Percentiles rank a stretch among this genome's conserved stretches.
Conservation (phyloP, 1,140 invertebrate genomes). For the Lordiphosa stackelbergi region DNA sequence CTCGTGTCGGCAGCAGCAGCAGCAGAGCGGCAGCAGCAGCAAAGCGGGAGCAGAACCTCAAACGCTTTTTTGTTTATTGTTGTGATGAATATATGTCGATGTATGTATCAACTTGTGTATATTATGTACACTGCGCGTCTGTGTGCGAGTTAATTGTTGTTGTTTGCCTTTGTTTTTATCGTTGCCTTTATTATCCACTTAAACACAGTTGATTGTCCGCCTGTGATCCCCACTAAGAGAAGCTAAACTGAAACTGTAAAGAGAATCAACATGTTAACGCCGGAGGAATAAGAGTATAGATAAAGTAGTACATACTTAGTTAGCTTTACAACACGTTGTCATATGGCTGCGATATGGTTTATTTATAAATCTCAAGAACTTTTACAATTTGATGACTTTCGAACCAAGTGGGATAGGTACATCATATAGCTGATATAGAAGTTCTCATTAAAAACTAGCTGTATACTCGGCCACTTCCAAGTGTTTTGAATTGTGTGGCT, state of each 20-base stretch:
- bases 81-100: conserved; percentile 36
- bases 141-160: background rate
- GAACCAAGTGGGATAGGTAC: too few species aligned
- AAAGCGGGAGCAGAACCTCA: conserved; percentile 21
- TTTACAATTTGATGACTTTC: too few species aligned
- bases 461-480: too few species aligned
- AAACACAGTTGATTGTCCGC: conserved; percentile 37
- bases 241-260: conserved; percentile 36
- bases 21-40: conserved; percentile 11
- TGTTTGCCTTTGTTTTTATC: conserved; percentile 56
- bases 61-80: conserved; percentile 62
- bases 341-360: too few species aligned
- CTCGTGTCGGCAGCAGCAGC: conserved; percentile 14
- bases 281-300: conserved; percentile 2
- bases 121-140: too few species aligned
- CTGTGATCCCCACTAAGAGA: conserved; percentile 22
- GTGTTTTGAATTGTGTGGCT: too few species aligned
- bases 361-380: too few species aligned
- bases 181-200: conserved; percentile 18
- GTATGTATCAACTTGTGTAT: conserved; percentile 18
- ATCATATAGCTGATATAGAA: too few species aligned
- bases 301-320: background rate
- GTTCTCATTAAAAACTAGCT: too few species aligned
- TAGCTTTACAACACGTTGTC: background rate
- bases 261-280: conserved; percentile 21